Percentiles rank a stretch among this genome's conserved stretches.
Conservation (phyloP, 2,888 invertebrate genomes). For the Lochmaea crataegi region DNA sequence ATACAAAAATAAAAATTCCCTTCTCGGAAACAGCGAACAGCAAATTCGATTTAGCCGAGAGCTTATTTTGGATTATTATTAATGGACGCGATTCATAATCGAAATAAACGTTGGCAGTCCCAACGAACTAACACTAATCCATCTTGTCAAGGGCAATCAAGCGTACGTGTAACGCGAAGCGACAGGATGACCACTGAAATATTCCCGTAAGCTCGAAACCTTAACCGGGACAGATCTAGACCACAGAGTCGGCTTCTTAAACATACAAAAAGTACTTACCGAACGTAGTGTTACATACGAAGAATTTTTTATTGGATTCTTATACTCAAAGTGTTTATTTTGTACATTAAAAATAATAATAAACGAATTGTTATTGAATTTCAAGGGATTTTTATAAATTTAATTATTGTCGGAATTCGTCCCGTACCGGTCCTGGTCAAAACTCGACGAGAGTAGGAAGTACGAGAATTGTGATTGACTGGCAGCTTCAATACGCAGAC, state of each 20-base stretch:
- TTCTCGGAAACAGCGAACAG: neutral
- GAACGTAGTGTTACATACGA: too few species aligned
- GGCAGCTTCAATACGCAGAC: constrained; percentile 64
- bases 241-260: neutral
- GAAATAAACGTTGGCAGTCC: constrained; percentile 40
- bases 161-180: constrained; percentile 53
- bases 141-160: constrained; percentile 57
- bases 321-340: too few species aligned
- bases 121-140: constrained; percentile 45
- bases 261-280: neutral
- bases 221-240: constrained; percentile 42
- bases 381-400: too few species aligned
- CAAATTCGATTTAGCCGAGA: constrained; percentile 25
- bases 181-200: constrained; percentile 56
- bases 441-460: constrained; percentile 50
- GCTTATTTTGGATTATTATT: constrained; percentile 36
- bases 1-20: constrained; percentile 12
- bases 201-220: constrained; percentile 50
- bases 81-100: constrained; percentile 40
- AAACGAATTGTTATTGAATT: neutral
- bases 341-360: too few species aligned
- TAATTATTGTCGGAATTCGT: too few species aligned
- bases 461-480: constrained; percentile 55
- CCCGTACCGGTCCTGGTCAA: constrained; percentile 6
- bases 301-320: too few species aligned